phyloP scores from a whole-genome alignment of 2,888 invertebrate genomes.

The Clusia tigrina region DNA sequence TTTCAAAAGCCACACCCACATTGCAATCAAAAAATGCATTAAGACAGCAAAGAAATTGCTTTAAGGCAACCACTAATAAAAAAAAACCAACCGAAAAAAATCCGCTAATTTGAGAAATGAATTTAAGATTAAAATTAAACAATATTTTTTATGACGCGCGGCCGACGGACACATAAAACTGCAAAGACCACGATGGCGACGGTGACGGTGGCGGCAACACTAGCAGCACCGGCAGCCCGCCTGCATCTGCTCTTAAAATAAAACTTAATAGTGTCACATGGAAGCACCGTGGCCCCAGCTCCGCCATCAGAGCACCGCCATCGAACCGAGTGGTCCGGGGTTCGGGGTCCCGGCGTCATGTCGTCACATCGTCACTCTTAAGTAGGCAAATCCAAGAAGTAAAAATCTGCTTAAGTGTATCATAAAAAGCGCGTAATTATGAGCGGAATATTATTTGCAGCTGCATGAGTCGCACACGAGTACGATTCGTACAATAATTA shows the following conservation, averaged over 20 bases:
- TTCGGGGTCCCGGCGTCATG: conserved; percentile 1
- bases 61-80: neutral
- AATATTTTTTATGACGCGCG: conserved; percentile 1
- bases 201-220: neutral
- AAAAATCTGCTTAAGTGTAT: conserved; percentile 9
- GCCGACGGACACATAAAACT: conserved; percentile 1
- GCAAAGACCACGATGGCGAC: too few relatives aligned
- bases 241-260: neutral
- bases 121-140: conserved; percentile 2
- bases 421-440: conserved; percentile 49
- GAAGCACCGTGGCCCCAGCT: neutral
- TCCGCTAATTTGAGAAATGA: neutral
- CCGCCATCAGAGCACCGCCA: neutral
- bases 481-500: too few relatives aligned
- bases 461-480: neutral
- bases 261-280: neutral
- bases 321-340: too few relatives aligned
- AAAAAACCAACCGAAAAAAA: neutral
- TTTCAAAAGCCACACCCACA: too few relatives aligned
- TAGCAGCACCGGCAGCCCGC: neutral
- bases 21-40: conserved; percentile 2
- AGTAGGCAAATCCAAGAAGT: conserved; percentile 2
- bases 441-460: conserved; percentile 22
- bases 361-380: conserved; percentile 2
- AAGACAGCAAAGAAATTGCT: neutral